Conservation (phyloP, 2,113 vertebrate genomes). For the Notarius quadriscutis region DNA sequence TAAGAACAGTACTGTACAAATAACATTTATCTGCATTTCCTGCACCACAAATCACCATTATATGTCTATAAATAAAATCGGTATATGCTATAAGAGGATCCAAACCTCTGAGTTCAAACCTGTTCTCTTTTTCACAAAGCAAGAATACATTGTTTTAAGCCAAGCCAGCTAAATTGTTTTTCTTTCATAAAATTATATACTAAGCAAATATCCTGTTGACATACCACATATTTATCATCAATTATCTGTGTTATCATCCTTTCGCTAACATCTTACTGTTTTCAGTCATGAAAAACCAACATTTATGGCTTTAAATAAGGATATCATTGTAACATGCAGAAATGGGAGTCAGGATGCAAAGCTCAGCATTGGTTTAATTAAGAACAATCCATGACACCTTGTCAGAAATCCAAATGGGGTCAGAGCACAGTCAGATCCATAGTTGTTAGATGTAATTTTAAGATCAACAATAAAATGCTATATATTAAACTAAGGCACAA, state of each 20-base stretch:
- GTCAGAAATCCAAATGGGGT: too few species aligned
- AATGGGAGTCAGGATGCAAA: too few species aligned
- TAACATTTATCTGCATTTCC: not conserved
- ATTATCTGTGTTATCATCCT: not conserved
- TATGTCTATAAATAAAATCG: not conserved
- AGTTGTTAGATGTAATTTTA: not conserved
- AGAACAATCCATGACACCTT: not conserved
- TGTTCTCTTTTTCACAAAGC: too few species aligned
- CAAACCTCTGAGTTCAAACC: not conserved
- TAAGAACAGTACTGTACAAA: slow-evolving; percentile 62
- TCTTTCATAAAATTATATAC: not conserved
- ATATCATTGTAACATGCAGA: too few species aligned
- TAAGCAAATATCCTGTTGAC: not conserved
- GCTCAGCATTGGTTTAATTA: not conserved
- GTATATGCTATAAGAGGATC: not conserved
- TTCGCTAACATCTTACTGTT: not conserved
- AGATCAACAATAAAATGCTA: not conserved
- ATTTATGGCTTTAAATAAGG: not conserved
- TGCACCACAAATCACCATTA: too few species aligned
- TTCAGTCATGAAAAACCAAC: not conserved
- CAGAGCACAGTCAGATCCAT: not conserved
- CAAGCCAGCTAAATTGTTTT: too few species aligned
- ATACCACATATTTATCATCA: not conserved
- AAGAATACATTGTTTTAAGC: too few species aligned
- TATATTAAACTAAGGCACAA: too few species aligned